Conservation (phyloP, 2,888 invertebrate genomes). For the Epirrita christyi region DNA sequence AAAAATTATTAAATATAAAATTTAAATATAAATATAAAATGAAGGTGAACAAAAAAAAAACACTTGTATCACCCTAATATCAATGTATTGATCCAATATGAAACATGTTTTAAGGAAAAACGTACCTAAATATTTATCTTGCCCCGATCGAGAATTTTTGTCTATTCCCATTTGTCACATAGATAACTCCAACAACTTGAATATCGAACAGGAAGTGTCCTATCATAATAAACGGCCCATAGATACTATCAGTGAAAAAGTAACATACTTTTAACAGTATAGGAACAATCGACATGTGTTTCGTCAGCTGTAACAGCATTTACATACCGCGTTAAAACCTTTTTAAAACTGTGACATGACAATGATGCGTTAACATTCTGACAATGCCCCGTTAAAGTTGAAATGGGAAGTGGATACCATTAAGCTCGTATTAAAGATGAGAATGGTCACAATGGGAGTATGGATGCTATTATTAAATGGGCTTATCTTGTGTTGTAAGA, state of each 20-base stretch:
- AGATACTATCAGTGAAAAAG: conserved; percentile 58
- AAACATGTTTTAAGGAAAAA: too few species aligned
- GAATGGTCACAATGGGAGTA: conserved; percentile 39
- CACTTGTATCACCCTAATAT: too few species aligned
- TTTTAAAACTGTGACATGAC: conserved; percentile 77
- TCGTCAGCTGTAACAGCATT: conserved; percentile 75
- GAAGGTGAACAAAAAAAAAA: too few species aligned
- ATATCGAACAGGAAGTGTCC: conserved; percentile 38
- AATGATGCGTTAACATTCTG: conserved; percentile 76
- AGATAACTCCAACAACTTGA: conserved; percentile 29
- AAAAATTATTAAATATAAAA: too few species aligned
- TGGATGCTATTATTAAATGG: conserved; percentile 36
- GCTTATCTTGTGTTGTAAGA: conserved; percentile 29
- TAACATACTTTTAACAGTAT: conserved; percentile 69
- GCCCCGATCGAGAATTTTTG: conserved; percentile 4
- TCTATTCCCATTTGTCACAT: conserved; percentile 22
- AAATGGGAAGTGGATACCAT: conserved; percentile 65
- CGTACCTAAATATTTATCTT: too few species aligned
- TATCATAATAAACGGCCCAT: conserved; percentile 44
- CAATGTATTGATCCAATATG: too few species aligned
- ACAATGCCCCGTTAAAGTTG: conserved; percentile 70
- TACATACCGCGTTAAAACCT: conserved; percentile 66
- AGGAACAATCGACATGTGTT: conserved; percentile 72
- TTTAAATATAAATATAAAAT: too few species aligned
- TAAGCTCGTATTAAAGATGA: conserved; percentile 34